Evolutionary conservation across 2,113 vertebrate genomes (phyloP).

Genomic region (Cavia porcellus): DNA sequence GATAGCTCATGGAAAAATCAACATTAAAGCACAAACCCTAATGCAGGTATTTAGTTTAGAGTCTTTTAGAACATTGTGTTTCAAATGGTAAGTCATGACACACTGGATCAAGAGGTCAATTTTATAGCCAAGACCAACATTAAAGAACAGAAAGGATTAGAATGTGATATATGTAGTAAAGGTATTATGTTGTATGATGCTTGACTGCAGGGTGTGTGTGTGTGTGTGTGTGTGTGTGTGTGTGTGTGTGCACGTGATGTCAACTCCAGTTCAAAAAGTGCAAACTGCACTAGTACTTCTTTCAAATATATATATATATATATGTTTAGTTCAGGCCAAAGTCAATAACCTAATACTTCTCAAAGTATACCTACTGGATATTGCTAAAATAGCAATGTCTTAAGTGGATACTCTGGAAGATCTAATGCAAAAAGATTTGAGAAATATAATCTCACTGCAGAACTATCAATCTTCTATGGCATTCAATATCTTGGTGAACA

Average conservation of each 20-base stretch:
- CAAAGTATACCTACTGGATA: neutral
- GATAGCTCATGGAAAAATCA: neutral
- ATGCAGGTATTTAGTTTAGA: neutral
- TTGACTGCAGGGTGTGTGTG: neutral
- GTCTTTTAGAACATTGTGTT: neutral
- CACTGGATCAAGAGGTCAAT: neutral
- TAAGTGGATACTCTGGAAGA: slow-evolving; percentile 17
- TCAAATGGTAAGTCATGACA: neutral
- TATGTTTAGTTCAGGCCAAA: neutral
- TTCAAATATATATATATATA: neutral
- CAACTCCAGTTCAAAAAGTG: neutral
- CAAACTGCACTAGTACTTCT: neutral
- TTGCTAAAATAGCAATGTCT: neutral
- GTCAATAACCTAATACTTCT: neutral
- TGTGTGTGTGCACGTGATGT: too few relatives aligned
- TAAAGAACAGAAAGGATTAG: neutral
- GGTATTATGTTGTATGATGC: neutral
- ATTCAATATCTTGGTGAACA: slow-evolving; percentile 28
- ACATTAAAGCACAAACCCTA: neutral
- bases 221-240: neutral
- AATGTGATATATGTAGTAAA: neutral
- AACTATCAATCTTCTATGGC: neutral
- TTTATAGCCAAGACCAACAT: neutral
- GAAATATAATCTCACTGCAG: slow-evolving; percentile 19
- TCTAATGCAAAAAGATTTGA: slow-evolving; percentile 10